These are phyloP conservation scores for Lymantria monacha DNA, from an alignment of 2,888 invertebrate species.

Conservation along the genomic window DNA sequence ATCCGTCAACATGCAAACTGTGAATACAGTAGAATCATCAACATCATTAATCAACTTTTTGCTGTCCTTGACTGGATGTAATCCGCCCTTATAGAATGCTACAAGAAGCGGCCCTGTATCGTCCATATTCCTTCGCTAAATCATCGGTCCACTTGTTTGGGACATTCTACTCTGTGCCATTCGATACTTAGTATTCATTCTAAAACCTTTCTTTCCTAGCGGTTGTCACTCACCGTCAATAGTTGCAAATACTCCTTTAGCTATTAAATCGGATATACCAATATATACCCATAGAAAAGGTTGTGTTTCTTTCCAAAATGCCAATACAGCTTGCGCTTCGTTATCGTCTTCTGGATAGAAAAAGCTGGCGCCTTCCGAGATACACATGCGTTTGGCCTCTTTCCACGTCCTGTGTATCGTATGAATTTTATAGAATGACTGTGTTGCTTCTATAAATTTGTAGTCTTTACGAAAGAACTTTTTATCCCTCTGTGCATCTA, in stretches of 20 bases:
- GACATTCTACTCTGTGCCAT: too few species aligned
- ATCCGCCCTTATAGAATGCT: too few species aligned
- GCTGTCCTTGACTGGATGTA: too few species aligned
- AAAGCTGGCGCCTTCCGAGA: slow-evolving; percentile 51
- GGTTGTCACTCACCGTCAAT: slow-evolving; percentile 42
- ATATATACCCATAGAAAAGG: slow-evolving; percentile 34
- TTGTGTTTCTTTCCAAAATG: slow-evolving; percentile 41
- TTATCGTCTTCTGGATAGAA: slow-evolving; percentile 53
- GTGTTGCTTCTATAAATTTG: slow-evolving; percentile 40
- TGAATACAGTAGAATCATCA: too few species aligned
- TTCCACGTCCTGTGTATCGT: slow-evolving; percentile 50
- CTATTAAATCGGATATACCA: slow-evolving; percentile 50
- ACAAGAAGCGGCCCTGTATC: too few species aligned
- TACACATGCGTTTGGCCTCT: slow-evolving; percentile 52
- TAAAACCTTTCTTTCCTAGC: too few species aligned
- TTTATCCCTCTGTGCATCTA: slow-evolving; percentile 50
- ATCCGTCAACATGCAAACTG: too few species aligned
- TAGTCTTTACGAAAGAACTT: slow-evolving; percentile 64
- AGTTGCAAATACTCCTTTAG: slow-evolving; percentile 54
- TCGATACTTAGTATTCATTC: too few species aligned
- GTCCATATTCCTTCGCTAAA: too few species aligned
- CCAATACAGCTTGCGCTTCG: slow-evolving; percentile 44
- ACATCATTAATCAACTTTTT: too few species aligned
- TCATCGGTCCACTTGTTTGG: too few species aligned
- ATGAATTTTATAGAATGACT: slow-evolving; percentile 64